Evolutionary conservation across 2,888 invertebrate species (phyloP), one percentile per base, ranked within the genome.

Genomic region (Tryphoninae sp.): DNA sequence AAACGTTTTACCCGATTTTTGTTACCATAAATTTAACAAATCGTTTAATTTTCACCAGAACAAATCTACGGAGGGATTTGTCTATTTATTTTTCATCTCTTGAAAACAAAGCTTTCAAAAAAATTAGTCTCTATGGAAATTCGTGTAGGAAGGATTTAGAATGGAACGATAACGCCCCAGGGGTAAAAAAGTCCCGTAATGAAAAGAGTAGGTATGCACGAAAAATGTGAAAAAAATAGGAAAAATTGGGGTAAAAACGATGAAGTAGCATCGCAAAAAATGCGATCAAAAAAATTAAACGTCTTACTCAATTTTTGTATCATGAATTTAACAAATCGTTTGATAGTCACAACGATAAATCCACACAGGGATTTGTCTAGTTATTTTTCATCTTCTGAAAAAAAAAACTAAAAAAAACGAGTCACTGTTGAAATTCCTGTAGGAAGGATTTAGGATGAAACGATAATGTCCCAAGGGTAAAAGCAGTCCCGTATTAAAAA

Each of bases 311-410:
- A 45, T 45, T 45, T 45, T 26, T 26, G 2, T 3, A 26, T 26
- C 3, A 26, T 26, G 3, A 26, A 26, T 26, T 26, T 26, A 26
- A 26, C 26, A 26, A 26, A 26, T 3, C 26, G 0, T 19, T 19
- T 19, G 19, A 19, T 19, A 1, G 1, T 19, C 19, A 19, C 19
- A 1, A 19, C 19, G 19, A 19, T 19, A 19, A 19, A 19, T 19
- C 19, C 19, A 19, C 19, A 1, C 0, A 2, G 78, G 72, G 65
- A 45, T 53, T 59, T 26, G 80, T 58, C 55, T 80, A 69, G 75
- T 80, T 71, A 42, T 75, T 75, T 75, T 75, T 69, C 74, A 80
- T 80, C 74, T 80, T 78, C 72, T 67, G 64, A 58, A 72, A 72
- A 64, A 64, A 72, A n/a, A 7, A 3, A 0, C 1, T 23, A 2